Evolutionary conservation across 2,797 vertebrate species (phyloP).

Genomic region (Loris lydekkerianus): DNA sequence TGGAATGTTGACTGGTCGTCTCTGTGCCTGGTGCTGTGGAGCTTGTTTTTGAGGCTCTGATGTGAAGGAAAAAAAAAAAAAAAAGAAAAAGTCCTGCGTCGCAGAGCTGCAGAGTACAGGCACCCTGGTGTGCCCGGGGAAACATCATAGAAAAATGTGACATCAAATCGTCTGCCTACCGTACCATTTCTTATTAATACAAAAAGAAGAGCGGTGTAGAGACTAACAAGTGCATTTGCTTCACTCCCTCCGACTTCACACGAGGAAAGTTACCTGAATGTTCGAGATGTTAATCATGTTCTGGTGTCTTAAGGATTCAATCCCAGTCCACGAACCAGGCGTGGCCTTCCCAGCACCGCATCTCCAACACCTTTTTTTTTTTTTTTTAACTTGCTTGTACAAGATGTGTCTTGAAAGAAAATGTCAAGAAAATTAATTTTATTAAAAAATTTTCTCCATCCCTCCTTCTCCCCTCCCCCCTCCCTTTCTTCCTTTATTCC

Average conservation of each 20-base stretch:
- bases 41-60: constrained; percentile 85
- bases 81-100: constrained; percentile 79
- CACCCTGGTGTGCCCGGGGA: constrained; percentile 86
- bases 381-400: constrained; percentile 13
- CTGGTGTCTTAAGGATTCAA: constrained; percentile 70
- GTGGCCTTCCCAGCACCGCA: not conserved
- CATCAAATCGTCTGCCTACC: constrained; percentile 87
- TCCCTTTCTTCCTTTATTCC: not conserved
- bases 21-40: constrained; percentile 80
- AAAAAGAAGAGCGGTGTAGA: constrained; percentile 85
- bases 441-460: not conserved
- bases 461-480: not conserved
- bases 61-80: constrained; percentile 63
- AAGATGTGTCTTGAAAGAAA: constrained; percentile 51
- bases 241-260: constrained; percentile 74
- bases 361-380: not conserved
- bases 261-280: constrained; percentile 82
- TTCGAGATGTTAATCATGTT: constrained; percentile 81
- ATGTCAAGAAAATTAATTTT: constrained; percentile 32
- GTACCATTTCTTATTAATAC: constrained; percentile 81
- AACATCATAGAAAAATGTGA: constrained; percentile 88
- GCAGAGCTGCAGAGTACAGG: constrained; percentile 84
- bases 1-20: constrained; percentile 87
- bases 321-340: not conserved
- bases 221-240: constrained; percentile 80